Conservation (phyloP, 2,888 invertebrate species). For the Drosophila ezoana region DNA sequence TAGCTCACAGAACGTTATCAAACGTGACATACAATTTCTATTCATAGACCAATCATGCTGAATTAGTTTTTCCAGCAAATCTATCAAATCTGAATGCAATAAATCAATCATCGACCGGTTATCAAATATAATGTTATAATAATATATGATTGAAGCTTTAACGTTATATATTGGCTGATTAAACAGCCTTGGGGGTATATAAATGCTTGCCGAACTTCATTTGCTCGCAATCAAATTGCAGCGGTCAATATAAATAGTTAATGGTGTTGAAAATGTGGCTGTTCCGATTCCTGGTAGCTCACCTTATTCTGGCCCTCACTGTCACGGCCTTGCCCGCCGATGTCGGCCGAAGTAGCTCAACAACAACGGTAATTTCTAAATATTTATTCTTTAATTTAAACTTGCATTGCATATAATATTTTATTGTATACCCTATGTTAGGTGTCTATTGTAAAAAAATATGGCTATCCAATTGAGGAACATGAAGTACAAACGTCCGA, state of each 20-base stretch:
- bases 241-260: constrained; percentile 11
- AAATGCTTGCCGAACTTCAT: constrained; percentile 9
- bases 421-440: constrained; percentile 6
- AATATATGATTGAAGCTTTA: constrained; percentile 30
- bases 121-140: constrained; percentile 15
- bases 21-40: constrained; percentile 2
- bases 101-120: constrained; percentile 30
- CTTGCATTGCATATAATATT: not conserved
- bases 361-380: constrained; percentile 66
- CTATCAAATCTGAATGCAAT: constrained; percentile 12
- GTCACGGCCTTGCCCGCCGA: constrained; percentile 51
- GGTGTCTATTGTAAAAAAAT: constrained; percentile 39
- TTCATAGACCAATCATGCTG: constrained; percentile 4
- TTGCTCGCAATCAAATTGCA: constrained; percentile 7
- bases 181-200: constrained; percentile 42
- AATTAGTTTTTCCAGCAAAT: constrained; percentile 21
- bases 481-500: constrained; percentile 86
- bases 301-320: constrained; percentile 36
- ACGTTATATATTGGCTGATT: constrained; percentile 24
- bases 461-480: constrained; percentile 83
- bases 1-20: constrained; percentile 27
- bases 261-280: constrained; percentile 48
- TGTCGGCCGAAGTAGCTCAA: constrained; percentile 52
- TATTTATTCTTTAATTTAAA: not conserved
- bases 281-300: constrained; percentile 29